Percentiles rank a stretch among this genome's conserved stretches.
These are phyloP conservation scores for Ochotona curzoniae DNA, from an alignment of 2,113 vertebrate species.

Conservation along the genomic window DNA sequence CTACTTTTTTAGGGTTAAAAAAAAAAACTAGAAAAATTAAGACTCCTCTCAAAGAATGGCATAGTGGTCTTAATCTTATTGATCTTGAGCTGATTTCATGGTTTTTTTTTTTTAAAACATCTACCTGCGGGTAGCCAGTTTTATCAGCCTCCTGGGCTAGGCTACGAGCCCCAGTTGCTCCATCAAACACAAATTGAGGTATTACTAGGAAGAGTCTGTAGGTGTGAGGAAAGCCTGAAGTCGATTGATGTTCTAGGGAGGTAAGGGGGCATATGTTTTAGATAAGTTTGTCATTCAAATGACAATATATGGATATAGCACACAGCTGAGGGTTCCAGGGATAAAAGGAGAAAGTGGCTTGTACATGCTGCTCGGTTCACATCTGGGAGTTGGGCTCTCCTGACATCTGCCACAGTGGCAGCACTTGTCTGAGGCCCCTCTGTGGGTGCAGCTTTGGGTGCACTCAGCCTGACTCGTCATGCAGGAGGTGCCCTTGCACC, in stretches of 20 bases:
- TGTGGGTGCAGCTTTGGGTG: no score
- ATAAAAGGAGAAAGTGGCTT: no score
- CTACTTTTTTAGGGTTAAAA: neutral
- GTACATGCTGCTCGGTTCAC: no score
- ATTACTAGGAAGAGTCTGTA: neutral
- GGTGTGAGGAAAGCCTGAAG: neutral
- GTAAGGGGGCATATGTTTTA: neutral
- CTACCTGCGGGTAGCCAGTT: neutral
- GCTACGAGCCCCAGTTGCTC: no score
- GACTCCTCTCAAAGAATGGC: neutral
- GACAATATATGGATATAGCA: no score
- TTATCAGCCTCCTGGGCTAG: neutral
- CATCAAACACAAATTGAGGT: neutral
- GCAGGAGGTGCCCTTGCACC: no score
- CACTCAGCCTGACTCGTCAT: no score
- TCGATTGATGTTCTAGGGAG: neutral
- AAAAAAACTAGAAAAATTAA: constrained; percentile 15
- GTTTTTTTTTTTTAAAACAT: neutral
- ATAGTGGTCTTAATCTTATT: neutral
- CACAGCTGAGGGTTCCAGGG: no score
- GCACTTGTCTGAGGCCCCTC: no score
- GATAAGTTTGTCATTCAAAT: no score
- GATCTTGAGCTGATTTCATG: neutral
- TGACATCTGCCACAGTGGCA: no score
- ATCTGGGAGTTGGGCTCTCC: no score